Percentiles rank a stretch among this genome's conserved stretches.
phyloP scores from a whole-genome alignment of 2,888 invertebrate species.

The Macrophya annulata region DNA sequence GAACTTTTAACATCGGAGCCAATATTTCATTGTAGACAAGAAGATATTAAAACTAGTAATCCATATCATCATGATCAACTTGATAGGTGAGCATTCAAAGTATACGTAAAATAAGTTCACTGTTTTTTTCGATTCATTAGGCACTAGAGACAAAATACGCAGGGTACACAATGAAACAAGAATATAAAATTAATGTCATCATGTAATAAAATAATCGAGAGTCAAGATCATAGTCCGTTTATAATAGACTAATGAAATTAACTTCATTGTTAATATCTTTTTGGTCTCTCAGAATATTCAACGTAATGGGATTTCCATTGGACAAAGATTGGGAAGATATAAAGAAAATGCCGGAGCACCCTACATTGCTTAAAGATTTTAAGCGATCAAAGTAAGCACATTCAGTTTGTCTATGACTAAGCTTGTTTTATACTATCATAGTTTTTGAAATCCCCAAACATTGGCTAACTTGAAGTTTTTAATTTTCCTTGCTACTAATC shows the following conservation, averaged over 20 bases:
- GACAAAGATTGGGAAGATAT: conserved; percentile 99
- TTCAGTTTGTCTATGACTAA: neutral
- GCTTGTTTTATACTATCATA: neutral
- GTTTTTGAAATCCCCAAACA: neutral
- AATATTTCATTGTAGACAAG: conserved; percentile 99
- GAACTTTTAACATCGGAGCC: conserved; percentile 99
- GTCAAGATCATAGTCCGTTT: neutral
- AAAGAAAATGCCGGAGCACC: conserved; percentile 99
- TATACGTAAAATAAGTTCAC: neutral
- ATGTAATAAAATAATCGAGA: neutral
- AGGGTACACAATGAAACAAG: neutral
- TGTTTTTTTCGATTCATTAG: neutral
- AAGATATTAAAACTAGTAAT: conserved; percentile 99
- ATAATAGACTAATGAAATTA: neutral
- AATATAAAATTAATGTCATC: neutral
- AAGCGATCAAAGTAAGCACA: conserved; percentile 92
- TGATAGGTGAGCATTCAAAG: conserved; percentile 82
- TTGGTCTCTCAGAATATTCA: conserved; percentile 89
- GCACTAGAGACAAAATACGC: neutral
- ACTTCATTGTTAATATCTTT: neutral
- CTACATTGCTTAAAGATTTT: conserved; percentile 96
- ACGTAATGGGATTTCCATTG: conserved; percentile 99
- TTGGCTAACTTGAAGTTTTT: neutral
- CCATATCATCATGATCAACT: conserved; percentile 99
- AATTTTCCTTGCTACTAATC: neutral